phyloP scores from a whole-genome alignment of 2,113 vertebrate species.

The Dunckerocampus dactyliophorus region DNA sequence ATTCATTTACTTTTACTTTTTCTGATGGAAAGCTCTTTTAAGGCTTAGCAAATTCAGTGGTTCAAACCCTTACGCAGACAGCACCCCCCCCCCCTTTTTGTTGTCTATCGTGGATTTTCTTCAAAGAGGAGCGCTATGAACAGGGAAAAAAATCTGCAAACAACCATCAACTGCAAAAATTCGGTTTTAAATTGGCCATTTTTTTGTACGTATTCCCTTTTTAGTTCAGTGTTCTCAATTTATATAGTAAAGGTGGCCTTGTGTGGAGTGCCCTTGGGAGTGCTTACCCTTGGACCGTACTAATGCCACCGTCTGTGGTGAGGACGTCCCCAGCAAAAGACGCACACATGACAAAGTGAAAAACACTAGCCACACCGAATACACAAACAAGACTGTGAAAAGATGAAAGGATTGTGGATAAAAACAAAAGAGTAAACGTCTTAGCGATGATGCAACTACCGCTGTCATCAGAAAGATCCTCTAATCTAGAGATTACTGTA shows the following conservation, averaged over 20 bases:
- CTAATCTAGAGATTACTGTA: conserved; percentile 70
- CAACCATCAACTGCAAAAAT: conserved; percentile 41
- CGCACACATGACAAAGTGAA: conserved; percentile 26
- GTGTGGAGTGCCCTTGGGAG: conserved; percentile 51
- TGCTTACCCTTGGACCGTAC: conserved; percentile 57
- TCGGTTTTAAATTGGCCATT: conserved; percentile 14
- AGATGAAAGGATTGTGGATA: conserved; percentile 50
- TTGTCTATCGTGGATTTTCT: conserved; percentile 53
- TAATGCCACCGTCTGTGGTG: conserved; percentile 56
- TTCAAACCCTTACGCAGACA: conserved; percentile 35
- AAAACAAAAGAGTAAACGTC: conserved; percentile 63
- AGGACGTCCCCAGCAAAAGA: conserved; percentile 41
- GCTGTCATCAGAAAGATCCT: conserved; percentile 57
- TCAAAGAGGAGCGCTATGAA: conserved; percentile 36
- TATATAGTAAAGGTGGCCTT: conserved; percentile 38
- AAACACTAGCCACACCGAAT: conserved; percentile 40
- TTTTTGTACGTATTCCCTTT: conserved; percentile 21
- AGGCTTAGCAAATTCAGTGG: conserved; percentile 34
- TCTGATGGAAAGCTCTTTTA: conserved; percentile 28
- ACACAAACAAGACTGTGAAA: conserved; percentile 42
- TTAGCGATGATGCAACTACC: conserved; percentile 54
- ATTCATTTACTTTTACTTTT: conserved; percentile 27
- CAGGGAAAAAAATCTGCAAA: conserved; percentile 42
- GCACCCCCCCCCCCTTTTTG: conserved; percentile 20
- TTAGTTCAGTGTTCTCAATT: conserved; percentile 27